Percentiles rank a stretch among this genome's conserved stretches.
These are phyloP conservation scores for Dicentrarchus labrax DNA, from an alignment of 2,113 vertebrate genomes.

Conservation along the genomic window DNA sequence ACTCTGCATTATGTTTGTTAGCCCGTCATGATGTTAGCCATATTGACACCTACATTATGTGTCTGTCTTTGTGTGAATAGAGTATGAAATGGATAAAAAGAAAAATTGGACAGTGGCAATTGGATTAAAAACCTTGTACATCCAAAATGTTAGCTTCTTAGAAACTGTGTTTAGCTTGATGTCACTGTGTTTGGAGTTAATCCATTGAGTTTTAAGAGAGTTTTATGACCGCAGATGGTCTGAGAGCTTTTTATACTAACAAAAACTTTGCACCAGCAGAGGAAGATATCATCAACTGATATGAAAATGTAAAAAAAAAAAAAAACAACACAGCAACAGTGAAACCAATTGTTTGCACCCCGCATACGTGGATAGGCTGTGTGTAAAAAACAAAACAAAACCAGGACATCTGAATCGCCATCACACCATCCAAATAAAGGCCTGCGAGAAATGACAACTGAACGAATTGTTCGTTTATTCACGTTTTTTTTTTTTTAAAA, in stretches of 20 bases:
- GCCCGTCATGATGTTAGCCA: slow-evolving; percentile 24
- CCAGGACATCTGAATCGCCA: slow-evolving; percentile 7
- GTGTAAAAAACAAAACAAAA: background rate
- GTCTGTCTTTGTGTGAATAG: background rate
- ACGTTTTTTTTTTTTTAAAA: slow-evolving; percentile 78
- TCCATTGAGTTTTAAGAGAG: background rate
- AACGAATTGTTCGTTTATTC: slow-evolving; percentile 82
- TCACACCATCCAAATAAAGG: slow-evolving; percentile 89
- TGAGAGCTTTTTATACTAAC: background rate
- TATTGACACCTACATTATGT: slow-evolving; percentile 10
- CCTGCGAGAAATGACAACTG: slow-evolving; percentile 78
- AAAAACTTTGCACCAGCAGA: slow-evolving; percentile 29
- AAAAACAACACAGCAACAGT: slow-evolving; percentile 29
- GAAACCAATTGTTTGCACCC: slow-evolving; percentile 28
- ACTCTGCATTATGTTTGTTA: slow-evolving; percentile 17
- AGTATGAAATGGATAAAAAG: slow-evolving; percentile 7
- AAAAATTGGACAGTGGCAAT: background rate
- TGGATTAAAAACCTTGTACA: slow-evolving; percentile 39
- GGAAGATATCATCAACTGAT: slow-evolving; percentile 38
- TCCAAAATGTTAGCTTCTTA: slow-evolving; percentile 28
- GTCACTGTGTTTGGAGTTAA: slow-evolving; percentile 23
- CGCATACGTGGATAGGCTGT: slow-evolving; percentile 5
- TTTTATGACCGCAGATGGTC: slow-evolving; percentile 5
- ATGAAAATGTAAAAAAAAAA: slow-evolving; percentile 28
- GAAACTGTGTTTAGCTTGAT: slow-evolving; percentile 3